Percentiles rank a stretch among this genome's conserved stretches.
Conservation (phyloP, 2,797 vertebrate species). For the Neosilurus mollespiculum region DNA sequence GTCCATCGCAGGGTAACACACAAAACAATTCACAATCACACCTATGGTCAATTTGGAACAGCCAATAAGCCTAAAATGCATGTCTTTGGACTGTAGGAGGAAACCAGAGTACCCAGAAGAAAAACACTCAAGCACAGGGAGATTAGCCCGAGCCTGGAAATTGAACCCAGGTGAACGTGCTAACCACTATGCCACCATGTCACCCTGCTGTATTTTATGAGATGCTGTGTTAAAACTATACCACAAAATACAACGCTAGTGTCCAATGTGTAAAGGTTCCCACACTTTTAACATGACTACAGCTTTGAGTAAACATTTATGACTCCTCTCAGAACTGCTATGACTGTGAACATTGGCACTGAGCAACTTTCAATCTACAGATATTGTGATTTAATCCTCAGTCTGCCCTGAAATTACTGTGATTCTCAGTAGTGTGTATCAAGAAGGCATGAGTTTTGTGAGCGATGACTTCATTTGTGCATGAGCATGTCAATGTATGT, state of each 20-base stretch:
- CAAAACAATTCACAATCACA: too few species aligned
- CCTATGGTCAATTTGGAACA: too few species aligned
- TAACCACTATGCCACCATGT: too few species aligned
- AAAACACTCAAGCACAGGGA: too few species aligned
- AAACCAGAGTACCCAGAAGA: too few species aligned
- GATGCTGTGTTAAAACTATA: neutral
- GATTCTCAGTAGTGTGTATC: neutral
- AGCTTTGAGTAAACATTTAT: neutral
- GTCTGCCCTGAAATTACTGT: constrained; percentile 1
- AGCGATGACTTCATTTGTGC: constrained; percentile 5
- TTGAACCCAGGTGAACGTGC: too few species aligned
- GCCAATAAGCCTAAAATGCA: too few species aligned
- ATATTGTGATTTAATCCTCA: neutral
- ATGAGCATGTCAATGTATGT: neutral
- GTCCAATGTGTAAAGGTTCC: neutral
- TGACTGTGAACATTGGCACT: neutral
- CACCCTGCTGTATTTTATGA: neutral
- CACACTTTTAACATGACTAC: neutral
- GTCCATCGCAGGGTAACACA: too few species aligned
- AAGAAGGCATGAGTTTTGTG: neutral
- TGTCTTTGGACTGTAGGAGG: too few species aligned
- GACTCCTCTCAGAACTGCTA: neutral
- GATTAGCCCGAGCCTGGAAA: too few species aligned
- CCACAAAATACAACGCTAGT: neutral
- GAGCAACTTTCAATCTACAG: neutral